Percentiles rank a stretch among this genome's conserved stretches.
Conservation (phyloP, 2,888 invertebrate species). For the Dexiosoma caninum region DNA sequence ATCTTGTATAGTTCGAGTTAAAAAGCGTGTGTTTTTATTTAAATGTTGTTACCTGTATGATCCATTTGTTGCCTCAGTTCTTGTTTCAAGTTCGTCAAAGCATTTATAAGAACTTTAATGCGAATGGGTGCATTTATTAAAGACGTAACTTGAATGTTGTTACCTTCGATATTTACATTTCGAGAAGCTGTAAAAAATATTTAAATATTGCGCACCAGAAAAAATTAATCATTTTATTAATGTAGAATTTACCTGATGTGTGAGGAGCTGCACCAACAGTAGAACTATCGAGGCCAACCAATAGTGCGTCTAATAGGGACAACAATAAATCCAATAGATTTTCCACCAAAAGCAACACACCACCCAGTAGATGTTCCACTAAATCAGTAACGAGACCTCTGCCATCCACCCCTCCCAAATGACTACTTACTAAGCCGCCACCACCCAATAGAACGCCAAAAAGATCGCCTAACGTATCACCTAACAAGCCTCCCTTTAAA, state of each 20-base stretch:
- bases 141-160: neutral
- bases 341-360: neutral
- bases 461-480: slow-evolving; percentile 6
- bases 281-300: neutral
- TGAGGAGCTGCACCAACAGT: neutral
- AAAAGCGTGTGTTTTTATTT: neutral
- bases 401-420: slow-evolving; percentile 2
- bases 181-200: neutral
- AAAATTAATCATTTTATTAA: neutral
- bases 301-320: neutral
- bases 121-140: slow-evolving; percentile 20
- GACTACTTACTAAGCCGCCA: neutral
- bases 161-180: neutral
- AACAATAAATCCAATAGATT: slow-evolving; percentile 6
- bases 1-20: neutral
- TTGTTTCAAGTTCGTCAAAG: neutral
- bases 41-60: neutral
- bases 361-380: slow-evolving; percentile 4
- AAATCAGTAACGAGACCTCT: neutral
- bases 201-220: neutral
- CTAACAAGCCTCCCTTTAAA: neutral
- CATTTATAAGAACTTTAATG: slow-evolving; percentile 18
- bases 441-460: neutral
- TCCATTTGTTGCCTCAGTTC: neutral
- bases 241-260: neutral